These are phyloP conservation scores for Sternotherus odoratus DNA, from an alignment of 2,797 vertebrate genomes.

Conservation along the genomic window DNA sequence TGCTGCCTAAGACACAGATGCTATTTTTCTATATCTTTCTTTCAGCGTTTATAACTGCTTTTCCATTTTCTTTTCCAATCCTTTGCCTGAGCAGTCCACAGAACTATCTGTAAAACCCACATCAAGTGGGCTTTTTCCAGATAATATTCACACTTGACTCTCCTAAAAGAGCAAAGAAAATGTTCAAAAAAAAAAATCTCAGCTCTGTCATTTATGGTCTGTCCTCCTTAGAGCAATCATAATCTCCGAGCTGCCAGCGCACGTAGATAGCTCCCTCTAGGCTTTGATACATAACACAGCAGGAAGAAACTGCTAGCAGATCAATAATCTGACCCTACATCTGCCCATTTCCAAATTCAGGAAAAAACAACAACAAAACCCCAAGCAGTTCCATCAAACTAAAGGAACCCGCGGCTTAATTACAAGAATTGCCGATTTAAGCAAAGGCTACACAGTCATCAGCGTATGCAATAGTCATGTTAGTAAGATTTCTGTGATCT, in stretches of 20 bases:
- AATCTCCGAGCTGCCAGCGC: conserved; percentile 25
- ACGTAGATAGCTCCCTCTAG: conserved; percentile 92
- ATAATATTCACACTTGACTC: neutral
- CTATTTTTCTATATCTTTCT: conserved; percentile 27
- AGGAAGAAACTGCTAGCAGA: conserved; percentile 46
- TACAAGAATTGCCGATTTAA: neutral
- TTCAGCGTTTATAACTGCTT: conserved; percentile 13
- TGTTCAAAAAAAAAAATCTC: neutral
- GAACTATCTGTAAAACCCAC: neutral
- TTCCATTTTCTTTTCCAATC: conserved; percentile 37
- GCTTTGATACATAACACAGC: conserved; percentile 81
- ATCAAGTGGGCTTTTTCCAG: neutral
- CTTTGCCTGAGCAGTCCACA: conserved; percentile 1
- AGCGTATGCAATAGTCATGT: rapidly evolving
- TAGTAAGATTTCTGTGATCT: neutral
- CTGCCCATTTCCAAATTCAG: neutral
- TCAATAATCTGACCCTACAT: neutral
- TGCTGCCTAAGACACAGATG: neutral
- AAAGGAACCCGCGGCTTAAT: neutral
- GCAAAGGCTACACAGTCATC: neutral
- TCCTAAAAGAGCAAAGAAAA: neutral
- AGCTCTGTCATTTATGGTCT: neutral
- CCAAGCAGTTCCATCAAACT: neutral
- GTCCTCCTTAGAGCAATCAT: neutral
- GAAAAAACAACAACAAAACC: neutral